Base-by-base conservation (phyloP, 2,888 invertebrate species). In the Tetheella fluctuosa region DNA sequence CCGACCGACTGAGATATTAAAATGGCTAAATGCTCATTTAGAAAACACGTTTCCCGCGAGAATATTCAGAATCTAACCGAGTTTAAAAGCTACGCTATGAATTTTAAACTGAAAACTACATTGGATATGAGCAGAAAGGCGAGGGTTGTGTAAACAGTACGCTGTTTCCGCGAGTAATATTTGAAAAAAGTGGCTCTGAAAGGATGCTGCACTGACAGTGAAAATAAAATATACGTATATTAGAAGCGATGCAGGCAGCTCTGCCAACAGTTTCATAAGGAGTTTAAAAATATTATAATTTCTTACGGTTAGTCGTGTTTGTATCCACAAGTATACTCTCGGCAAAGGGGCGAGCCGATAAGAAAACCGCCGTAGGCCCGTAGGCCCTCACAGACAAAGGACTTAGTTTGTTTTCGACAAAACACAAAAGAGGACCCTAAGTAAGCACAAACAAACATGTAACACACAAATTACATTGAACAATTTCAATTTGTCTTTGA, bases 101-200 rank as follows among this genome's bases (percentile, higher is more conserved):
- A 89, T 88, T 89, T 89, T 81, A 85, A 86, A 88, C 84, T 85
- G 77, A 79, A 89, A 89, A 86, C 84, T 89, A 86, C 87, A 86
- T 84, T 83, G 83, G 84, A 86, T 87, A 87, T 84, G 84, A 85
- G 85, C 79, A 82, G 83, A 84, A 84, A 87, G 80, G 85, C 85
- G 80, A 84, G 83, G 83, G 77, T 77, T 83, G 78, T 83, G 85
- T 86, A 88, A 87, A 88, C 83, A 88, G 75, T 69, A 68, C 71
- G 77, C 76, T 79, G 78, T 84, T 84, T 82, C 82, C 77, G 77
- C 77, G 76, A 78, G 81, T 80, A 79, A 83, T 87, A 87, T 87
- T 83, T 80, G 82, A 85, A 88, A 87, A 85, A 87, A 84, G 75
- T 76, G 70, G 76, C 69, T 80, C 69, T 78, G 76, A 83, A 80